These are phyloP conservation scores for Pollachius pollachius DNA, from an alignment of 2,113 vertebrate genomes.

Conservation along the genomic window DNA sequence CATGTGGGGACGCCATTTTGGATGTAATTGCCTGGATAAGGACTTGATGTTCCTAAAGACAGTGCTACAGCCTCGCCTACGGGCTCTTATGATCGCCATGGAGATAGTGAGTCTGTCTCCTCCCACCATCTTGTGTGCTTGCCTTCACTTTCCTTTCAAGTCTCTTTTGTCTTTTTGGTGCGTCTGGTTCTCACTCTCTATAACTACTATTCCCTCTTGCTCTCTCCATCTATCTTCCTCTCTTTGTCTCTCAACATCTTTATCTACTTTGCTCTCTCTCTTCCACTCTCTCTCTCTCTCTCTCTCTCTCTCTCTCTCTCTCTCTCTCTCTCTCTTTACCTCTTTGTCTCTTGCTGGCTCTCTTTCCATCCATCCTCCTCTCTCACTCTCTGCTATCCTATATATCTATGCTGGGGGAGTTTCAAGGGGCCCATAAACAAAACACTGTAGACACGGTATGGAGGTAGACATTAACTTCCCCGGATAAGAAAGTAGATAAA, in stretches of 20 bases:
- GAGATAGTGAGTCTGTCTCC: too few relatives aligned
- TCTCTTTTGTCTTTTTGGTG: too few relatives aligned
- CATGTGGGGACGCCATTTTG: not conserved
- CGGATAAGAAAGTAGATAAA: constrained; percentile 41
- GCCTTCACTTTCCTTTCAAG: too few relatives aligned
- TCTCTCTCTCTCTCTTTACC: not conserved
- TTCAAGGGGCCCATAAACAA: not conserved
- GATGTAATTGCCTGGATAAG: too few relatives aligned
- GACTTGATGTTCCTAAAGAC: too few relatives aligned
- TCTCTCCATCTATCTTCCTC: not conserved
- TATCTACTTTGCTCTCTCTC: too few relatives aligned
- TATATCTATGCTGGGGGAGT: constrained; percentile 27
- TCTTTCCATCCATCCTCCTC: not conserved
- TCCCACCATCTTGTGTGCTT: too few relatives aligned
- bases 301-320: not conserved
- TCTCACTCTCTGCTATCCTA: not conserved
- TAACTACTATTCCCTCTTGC: too few relatives aligned
- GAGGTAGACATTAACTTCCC: constrained; percentile 39
- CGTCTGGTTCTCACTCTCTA: constrained; percentile 4
- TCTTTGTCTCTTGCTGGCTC: not conserved
- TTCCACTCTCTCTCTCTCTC: not conserved
- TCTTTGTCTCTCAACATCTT: not conserved
- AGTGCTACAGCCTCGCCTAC: too few relatives aligned
- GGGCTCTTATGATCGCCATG: too few relatives aligned
- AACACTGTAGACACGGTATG: constrained; percentile 37